phyloP scores from a whole-genome alignment of 2,888 invertebrate genomes.

The Thalpophila matura region DNA sequence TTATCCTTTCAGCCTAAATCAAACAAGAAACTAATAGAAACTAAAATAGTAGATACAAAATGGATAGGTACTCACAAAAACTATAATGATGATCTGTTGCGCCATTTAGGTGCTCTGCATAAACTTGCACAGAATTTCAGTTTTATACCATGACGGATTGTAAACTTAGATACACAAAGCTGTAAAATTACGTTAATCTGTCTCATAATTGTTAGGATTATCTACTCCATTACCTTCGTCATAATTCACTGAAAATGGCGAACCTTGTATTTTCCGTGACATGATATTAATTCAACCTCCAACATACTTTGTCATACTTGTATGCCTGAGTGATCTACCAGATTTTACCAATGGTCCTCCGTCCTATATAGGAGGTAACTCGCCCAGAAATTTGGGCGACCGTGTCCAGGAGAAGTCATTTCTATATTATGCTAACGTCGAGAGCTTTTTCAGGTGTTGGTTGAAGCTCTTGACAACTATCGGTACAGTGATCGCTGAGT shows the following conservation, averaged over 20 bases:
- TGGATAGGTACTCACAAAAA: slow-evolving; percentile 43
- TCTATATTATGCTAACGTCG: too few species aligned
- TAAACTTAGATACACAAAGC: slow-evolving; percentile 43
- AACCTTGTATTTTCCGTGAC: background rate
- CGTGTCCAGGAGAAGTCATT: too few species aligned
- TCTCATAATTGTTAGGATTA: slow-evolving; percentile 38
- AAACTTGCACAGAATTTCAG: slow-evolving; percentile 6
- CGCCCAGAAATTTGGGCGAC: too few species aligned
- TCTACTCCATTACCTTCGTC: slow-evolving; percentile 20
- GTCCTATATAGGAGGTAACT: too few species aligned
- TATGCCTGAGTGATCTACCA: too few species aligned
- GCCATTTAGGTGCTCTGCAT: slow-evolving; percentile 49
- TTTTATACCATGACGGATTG: slow-evolving; percentile 54
- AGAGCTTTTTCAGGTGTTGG: too few species aligned
- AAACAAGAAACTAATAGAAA: too few species aligned
- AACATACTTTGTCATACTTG: background rate
- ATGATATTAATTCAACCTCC: background rate
- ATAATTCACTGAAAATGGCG: slow-evolving; percentile 18
- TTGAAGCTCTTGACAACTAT: too few species aligned
- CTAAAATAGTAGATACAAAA: background rate
- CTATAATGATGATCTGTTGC: slow-evolving; percentile 43
- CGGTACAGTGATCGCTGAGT: too few species aligned
- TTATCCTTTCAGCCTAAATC: too few species aligned
- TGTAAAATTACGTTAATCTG: slow-evolving; percentile 32
- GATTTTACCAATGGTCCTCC: too few species aligned